Evolutionary conservation across 2,888 invertebrate species (phyloP), one percentile per base, ranked within the genome.

Genomic region (Fabriciana adippe): DNA sequence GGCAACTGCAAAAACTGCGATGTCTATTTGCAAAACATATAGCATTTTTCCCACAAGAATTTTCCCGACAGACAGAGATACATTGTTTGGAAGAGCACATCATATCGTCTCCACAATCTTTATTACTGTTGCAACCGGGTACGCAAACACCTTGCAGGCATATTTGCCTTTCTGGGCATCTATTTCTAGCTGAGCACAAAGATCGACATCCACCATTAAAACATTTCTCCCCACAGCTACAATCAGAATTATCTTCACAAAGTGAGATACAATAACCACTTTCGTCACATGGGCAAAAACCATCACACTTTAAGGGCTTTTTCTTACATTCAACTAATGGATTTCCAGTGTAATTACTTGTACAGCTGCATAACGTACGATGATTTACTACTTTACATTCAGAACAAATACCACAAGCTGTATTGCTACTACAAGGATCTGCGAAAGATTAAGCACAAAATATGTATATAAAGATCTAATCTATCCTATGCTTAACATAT

Each of bases 281-380:
- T 75, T 96, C 95, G 78, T 97, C 97, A 78, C 97, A 97, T 68
- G 96, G 94, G 78, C 97, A 97, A 62, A 93, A 93, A 0, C 95
- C 95, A 78, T 96, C 95, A 80, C 98, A 98, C 63, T 94, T 93
- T 60, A 94, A 89, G 66, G 95, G 94, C 60, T 96, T 96, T 82
- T 94, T 94, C 62, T 94, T 94, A 80, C 98, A 98, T 74, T 95
- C 94, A 1, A 95, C 94, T 6, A 96, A 91, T 3, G 98, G 96
- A 87, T 98, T 96, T 0, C 98, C 98, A 50, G 96, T 93, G 77
- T 96, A 97, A 79, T 96, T 96, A 60, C 94, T 91, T 3, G 97
- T 96, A 78, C 98, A 98, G 80, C 95, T 96, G 81, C 98, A 98
- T 80, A 97, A 97, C 0, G 96, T 95, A 41, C 96, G 95, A 81